Evolutionary conservation across 2,113 vertebrate species (phyloP), one percentile per base, ranked within the genome.

Genomic region (Myotis yumanensis): DNA sequence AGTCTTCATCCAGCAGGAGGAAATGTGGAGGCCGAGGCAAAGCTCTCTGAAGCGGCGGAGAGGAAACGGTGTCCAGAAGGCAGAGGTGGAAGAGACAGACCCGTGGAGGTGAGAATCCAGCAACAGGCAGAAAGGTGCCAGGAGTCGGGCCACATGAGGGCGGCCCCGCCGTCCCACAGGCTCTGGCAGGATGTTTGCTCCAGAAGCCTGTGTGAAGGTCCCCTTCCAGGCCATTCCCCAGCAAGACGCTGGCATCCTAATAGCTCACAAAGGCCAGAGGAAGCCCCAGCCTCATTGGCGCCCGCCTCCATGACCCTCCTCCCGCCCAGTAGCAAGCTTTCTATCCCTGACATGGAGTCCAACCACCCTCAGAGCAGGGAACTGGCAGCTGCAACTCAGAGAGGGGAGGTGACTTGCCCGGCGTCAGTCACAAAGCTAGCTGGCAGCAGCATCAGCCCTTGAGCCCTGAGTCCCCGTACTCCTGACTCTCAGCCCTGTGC

Each of bases 231-330:
- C 87, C 82, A 66, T 17, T 91, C 32, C 81, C 91, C 94, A 97
- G 97, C 94, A 93, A 94, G 96, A 91, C 86, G 84, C 97, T 96
- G 96, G 51, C 79, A 46, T 48, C 91, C 40, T 79, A 69, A 23
- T 14, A 64, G 90, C 81, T 94, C 69, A 23, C 48, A 3, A 32
- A 37, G 64, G 90, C 57, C 89, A 40, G 77, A 35, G 75, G 75
- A 32, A 69, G 57, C 48, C 18, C n/a, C 32, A 8, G 86, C 82
- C 37, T 46, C 28, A 2, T 52, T 18, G 1, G 35, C 43, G 46
- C 69, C 52, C 35, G 40, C 81, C 62, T 73, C 54, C 28, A 25
- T 1, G 0, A 20, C 86, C 64, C 75, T 85, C 30, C 62, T 64
- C 4, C 59, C 48, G 22, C 54, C n/a, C 28, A 4, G 76, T 2